Evolutionary conservation across 2,888 invertebrate species (phyloP).

Genomic region (Cistogaster globosa): DNA sequence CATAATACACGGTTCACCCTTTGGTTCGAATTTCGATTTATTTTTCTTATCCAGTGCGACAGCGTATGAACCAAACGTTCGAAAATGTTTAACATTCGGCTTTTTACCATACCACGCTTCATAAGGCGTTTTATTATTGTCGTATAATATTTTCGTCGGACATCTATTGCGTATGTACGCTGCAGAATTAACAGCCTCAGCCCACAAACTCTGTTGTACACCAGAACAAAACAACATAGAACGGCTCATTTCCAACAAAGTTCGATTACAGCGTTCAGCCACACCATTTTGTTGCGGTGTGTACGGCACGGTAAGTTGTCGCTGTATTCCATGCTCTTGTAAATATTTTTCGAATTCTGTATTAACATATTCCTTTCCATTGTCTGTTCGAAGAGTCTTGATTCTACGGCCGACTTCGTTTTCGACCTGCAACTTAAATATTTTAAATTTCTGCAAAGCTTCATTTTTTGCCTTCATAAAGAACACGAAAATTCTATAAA

Average conservation of each 20-base stretch:
- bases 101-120: slow-evolving; percentile 60
- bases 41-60: slow-evolving; percentile 48
- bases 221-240: slow-evolving; percentile 52
- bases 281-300: slow-evolving; percentile 68
- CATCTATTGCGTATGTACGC: slow-evolving; percentile 66
- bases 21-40: slow-evolving; percentile 37
- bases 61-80: slow-evolving; percentile 65
- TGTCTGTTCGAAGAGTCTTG: slow-evolving; percentile 36
- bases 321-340: slow-evolving; percentile 51
- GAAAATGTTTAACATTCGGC: slow-evolving; percentile 62
- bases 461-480: slow-evolving; percentile 49
- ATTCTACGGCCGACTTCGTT: slow-evolving; percentile 39
- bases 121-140: slow-evolving; percentile 62
- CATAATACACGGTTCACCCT: slow-evolving; percentile 59
- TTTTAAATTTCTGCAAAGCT: slow-evolving; percentile 25
- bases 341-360: slow-evolving; percentile 18
- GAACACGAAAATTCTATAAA: slow-evolving; percentile 32
- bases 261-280: slow-evolving; percentile 52
- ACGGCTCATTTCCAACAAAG: slow-evolving; percentile 67
- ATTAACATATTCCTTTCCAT: slow-evolving; percentile 21
- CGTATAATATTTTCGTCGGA: no score
- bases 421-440: slow-evolving; percentile 49
- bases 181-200: slow-evolving; percentile 66
- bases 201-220: slow-evolving; percentile 54
- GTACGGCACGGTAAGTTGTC: no score